A percentile compares a stretch with the other conserved stretches of the same genome.
Conservation (phyloP, 2,113 vertebrate species). For the Heteronetta atricapilla region DNA sequence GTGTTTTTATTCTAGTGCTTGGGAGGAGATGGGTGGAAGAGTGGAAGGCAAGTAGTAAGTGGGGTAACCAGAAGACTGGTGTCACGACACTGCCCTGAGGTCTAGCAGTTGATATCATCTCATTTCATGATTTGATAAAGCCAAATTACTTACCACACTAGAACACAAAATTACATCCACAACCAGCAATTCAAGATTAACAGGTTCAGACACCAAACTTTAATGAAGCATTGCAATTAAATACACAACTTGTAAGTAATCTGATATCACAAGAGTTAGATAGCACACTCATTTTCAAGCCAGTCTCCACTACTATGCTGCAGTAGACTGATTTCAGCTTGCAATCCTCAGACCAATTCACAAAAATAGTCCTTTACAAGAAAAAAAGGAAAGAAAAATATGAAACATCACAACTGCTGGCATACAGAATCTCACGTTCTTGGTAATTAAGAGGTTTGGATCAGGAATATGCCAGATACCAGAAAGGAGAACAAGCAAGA, state of each 20-base stretch:
- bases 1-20: neutral
- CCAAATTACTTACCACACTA: neutral
- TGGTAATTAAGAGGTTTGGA: neutral
- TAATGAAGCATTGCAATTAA: neutral
- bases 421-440: neutral
- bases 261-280: neutral
- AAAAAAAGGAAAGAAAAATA: too few relatives aligned
- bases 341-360: neutral
- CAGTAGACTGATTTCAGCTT: neutral
- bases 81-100: neutral
- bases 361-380: neutral
- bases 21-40: neutral
- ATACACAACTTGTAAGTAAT: neutral
- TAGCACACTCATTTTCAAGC: neutral
- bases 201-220: neutral
- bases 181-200: fast-evolving
- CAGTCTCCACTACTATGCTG: neutral
- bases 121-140: neutral
- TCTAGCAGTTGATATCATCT: neutral
- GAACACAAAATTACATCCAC: neutral
- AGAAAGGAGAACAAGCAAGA: neutral
- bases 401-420: neutral
- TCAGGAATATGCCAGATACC: neutral
- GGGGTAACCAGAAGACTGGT: neutral
- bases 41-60: neutral